These are phyloP conservation scores for Cyprinus carpio DNA, from an alignment of 2,113 vertebrate genomes.

Conservation along the genomic window DNA sequence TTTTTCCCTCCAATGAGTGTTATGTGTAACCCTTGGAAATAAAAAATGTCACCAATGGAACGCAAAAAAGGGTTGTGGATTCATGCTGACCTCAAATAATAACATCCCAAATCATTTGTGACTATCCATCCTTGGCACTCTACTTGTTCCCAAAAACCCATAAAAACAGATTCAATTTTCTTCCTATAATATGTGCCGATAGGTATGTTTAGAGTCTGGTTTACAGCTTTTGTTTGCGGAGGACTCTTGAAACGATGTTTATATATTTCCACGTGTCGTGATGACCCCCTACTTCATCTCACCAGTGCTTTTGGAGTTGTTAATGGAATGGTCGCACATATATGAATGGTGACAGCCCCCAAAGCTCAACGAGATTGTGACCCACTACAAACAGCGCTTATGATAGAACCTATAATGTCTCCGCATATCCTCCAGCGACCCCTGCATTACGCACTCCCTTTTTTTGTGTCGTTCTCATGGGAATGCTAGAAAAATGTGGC, in stretches of 20 bases:
- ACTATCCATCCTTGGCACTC: not conserved
- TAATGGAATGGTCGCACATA: conserved; percentile 16
- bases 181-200: not conserved
- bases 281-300: conserved; percentile 37
- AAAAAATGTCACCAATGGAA: not conserved
- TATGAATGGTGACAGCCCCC: conserved; percentile 45
- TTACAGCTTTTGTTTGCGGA: not conserved
- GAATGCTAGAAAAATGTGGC: not conserved
- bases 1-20: not conserved
- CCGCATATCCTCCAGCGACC: conserved; percentile 24
- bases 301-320: conserved; percentile 17
- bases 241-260: conserved; percentile 16
- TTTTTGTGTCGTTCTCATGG: not conserved
- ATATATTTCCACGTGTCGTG: not conserved
- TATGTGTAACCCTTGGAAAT: not conserved
- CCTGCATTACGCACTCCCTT: conserved; percentile 1
- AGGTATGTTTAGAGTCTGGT: conserved; percentile 9
- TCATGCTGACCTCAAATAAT: not conserved
- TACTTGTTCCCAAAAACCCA: not conserved
- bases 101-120: not conserved
- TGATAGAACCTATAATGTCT: conserved; percentile 37
- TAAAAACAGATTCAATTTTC: not conserved
- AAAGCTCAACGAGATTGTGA: conserved; percentile 52
- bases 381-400: conserved; percentile 50
- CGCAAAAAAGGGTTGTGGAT: not conserved